These are phyloP conservation scores for Corythaeola cristata DNA, from an alignment of 2,113 vertebrate species.

Conservation along the genomic window DNA sequence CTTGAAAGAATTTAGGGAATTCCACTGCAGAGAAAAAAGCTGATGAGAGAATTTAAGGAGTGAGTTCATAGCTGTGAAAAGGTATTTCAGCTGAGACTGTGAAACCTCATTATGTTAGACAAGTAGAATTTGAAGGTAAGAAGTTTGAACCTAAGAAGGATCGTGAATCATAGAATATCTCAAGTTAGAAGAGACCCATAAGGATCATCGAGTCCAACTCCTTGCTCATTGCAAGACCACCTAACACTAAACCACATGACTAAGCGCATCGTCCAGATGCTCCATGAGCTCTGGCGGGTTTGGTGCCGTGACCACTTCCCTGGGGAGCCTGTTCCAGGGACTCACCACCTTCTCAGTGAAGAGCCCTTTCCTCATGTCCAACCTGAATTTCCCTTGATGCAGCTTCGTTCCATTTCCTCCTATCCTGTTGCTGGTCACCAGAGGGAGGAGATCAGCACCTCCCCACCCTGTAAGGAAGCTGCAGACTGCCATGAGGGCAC, in stretches of 20 bases:
- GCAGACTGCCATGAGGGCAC: too few species aligned
- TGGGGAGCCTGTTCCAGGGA: neutral
- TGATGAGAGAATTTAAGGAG: neutral
- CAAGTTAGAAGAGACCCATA: neutral
- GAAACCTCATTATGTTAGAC: neutral
- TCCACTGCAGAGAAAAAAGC: neutral
- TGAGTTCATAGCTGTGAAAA: neutral
- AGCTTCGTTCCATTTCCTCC: neutral
- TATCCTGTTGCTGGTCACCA: neutral
- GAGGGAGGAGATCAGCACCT: neutral
- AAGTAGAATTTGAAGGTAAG: neutral
- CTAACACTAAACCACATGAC: neutral
- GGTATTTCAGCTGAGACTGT: neutral
- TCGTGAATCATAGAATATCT: neutral
- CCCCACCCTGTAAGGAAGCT: accelerated
- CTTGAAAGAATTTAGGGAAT: neutral
- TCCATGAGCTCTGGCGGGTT: neutral
- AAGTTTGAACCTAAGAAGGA: neutral
- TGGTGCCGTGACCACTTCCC: neutral
- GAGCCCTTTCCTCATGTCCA: neutral
- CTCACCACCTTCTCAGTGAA: neutral
- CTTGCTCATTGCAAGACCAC: neutral
- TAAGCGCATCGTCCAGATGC: accelerated
- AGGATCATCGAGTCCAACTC: neutral
- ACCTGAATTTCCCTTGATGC: neutral